Percentiles rank a stretch among this genome's conserved stretches.
phyloP scores from a whole-genome alignment of 2,797 vertebrate species.

The Spatula versicolor region DNA sequence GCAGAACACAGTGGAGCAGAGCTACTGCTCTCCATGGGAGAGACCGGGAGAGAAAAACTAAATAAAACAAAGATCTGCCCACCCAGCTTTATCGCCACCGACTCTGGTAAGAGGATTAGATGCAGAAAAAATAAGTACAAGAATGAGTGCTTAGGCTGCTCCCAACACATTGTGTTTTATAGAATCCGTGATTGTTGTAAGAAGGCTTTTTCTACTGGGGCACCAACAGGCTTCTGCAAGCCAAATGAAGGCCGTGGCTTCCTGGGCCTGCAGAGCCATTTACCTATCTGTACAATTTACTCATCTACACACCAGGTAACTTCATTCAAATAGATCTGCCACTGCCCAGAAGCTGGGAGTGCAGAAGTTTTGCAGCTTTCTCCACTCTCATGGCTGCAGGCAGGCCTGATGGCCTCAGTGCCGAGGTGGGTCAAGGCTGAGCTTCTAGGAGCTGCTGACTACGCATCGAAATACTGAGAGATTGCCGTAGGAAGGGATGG shows the following conservation, averaged over 20 bases:
- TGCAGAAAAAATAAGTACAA: not conserved
- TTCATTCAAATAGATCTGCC: not conserved
- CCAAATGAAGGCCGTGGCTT: not conserved
- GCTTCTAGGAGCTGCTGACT: not conserved
- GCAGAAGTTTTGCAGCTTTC: not conserved
- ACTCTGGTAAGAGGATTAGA: not conserved
- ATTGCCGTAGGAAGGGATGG: not conserved
- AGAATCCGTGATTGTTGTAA: not conserved
- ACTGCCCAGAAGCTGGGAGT: rapidly evolving
- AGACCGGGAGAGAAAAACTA: not conserved
- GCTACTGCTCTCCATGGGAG: not conserved
- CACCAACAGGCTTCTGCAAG: not conserved
- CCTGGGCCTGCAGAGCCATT: too few species aligned
- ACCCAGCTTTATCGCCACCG: not conserved
- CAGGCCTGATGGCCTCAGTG: rapidly evolving
- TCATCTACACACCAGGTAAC: rapidly evolving
- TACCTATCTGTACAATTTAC: not conserved
- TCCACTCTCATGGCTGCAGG: not conserved
- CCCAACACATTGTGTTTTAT: not conserved
- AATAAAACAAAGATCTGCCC: not conserved
- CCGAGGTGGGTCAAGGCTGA: not conserved
- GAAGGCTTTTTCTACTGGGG: not conserved
- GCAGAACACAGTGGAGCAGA: not conserved
- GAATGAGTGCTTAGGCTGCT: not conserved
- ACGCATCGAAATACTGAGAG: not conserved